Base-by-base conservation (phyloP, 2,888 invertebrate genomes). In the Bedellia somnulentella region DNA sequence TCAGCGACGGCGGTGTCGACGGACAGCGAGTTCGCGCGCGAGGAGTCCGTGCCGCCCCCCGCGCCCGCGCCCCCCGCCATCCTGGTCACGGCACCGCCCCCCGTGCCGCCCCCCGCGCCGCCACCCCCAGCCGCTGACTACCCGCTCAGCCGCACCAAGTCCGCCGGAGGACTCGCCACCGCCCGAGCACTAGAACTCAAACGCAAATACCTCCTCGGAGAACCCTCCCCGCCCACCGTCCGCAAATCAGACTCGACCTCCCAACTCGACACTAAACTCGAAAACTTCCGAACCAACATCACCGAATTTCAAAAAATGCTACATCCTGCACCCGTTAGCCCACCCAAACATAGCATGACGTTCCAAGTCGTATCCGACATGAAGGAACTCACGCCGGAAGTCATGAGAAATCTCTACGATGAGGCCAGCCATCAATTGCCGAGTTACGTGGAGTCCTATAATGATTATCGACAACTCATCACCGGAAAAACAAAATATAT, bases 1-100 rank as follows among this genome's bases (percentile, higher is more conserved):
- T 92, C 91, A 5, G 92, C 90, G 2, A 93, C 93, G 1, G 93
- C 93, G 76, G 93, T 93, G 44, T 92, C 92, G 27, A 93, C 93
- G 0, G 93, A 93, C 67, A 93, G 93, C 15, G 93, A 93, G 67
- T 93, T 93, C 52, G 93, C 90, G 40, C 86, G 89, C 38, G 91
- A 92, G 49, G 87, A 86, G 31, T 61, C 73, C 24, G 81, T 80
- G 1, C 86, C 87, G 83, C 38, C 73, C 81, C 24, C 83, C 26
- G 5, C 8, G 84, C 26, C 81, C 82, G n/a, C n/a, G n/a, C n/a
- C n/a, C n/a, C n/a, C n/a, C n/a, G n/a, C n/a, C n/a, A n/a, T n/a
- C n/a, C n/a, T n/a, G n/a, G n/a, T n/a, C n/a, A n/a, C n/a, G n/a
- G n/a, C n/a, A n/a, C n/a, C 79, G 80, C 35, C 82, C 82, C 47